Evolutionary conservation across 64 coral and sea anemone species (phyloP).

Genomic region (Montipora efflorescens): DNA sequence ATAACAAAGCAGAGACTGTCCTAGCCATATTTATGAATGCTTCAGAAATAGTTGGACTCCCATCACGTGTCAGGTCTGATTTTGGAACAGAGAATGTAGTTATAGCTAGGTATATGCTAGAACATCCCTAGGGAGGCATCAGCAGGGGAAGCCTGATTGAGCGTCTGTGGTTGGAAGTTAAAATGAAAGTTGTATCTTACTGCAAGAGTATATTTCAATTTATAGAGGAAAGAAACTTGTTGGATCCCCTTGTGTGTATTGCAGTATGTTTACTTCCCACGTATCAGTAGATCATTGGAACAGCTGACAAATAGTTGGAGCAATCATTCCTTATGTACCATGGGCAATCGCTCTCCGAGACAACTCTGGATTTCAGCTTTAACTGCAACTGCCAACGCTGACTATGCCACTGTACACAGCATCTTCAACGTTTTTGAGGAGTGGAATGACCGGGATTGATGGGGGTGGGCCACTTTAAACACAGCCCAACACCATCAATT

Average conservation of each 20-base stretch:
- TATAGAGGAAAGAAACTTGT: conserved; percentile 56
- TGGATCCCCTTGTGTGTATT: conserved; percentile 56
- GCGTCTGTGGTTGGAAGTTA: conserved; percentile 68
- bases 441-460: conserved; percentile 61
- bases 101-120: conserved; percentile 48
- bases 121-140: conserved; percentile 25
- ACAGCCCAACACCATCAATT: conserved; percentile 38
- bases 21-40: conserved; percentile 59
- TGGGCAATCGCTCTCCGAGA: conserved; percentile 53
- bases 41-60: conserved; percentile 58
- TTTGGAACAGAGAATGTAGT: conserved; percentile 67
- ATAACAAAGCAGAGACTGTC: conserved; percentile 66
- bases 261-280: conserved; percentile 62
- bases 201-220: conserved; percentile 45
- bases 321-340: conserved; percentile 70
- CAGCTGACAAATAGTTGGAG: conserved; percentile 70
- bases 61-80: conserved; percentile 76
- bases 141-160: conserved; percentile 61
- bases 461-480: conserved; percentile 46
- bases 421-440: conserved; percentile 41
- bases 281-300: conserved; percentile 64
- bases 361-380: conserved; percentile 73
- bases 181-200: conserved; percentile 55
- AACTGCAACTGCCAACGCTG: conserved; percentile 65
- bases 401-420: conserved; percentile 55